Evolutionary conservation across 2,888 invertebrate species (phyloP).

Genomic region (Trissonchulus latispiculum): DNA sequence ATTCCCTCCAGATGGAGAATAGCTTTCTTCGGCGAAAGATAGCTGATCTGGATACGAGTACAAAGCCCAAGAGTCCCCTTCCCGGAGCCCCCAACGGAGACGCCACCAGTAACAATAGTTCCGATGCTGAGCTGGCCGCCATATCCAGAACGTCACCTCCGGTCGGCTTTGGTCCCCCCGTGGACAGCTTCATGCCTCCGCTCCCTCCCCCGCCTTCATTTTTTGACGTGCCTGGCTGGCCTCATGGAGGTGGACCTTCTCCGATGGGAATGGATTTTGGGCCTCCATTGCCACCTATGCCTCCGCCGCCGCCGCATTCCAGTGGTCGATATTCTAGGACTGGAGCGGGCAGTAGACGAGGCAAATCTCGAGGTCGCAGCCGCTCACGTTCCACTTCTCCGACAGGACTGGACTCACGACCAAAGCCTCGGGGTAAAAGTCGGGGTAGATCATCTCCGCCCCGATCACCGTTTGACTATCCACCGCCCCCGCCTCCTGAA

Average conservation of each 20-base stretch:
- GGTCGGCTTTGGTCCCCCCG: background rate
- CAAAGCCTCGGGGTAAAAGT: background rate
- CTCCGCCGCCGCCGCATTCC: background rate
- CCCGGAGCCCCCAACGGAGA: background rate
- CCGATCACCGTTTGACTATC: background rate
- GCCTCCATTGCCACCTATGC: conserved; percentile 3
- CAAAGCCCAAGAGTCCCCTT: too few relatives aligned
- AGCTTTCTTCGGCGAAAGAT: background rate
- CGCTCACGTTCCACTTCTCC: background rate
- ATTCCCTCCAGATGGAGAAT: background rate
- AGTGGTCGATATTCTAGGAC: background rate
- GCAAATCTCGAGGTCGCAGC: conserved; percentile 2
- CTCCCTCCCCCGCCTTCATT: background rate
- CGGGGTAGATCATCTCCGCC: background rate
- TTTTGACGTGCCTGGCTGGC: background rate
- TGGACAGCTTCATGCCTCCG: background rate
- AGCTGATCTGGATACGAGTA: background rate
- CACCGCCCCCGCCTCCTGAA: background rate
- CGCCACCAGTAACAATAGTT: conserved; percentile 9
- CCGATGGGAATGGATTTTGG: too few relatives aligned
- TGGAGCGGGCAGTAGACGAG: background rate
- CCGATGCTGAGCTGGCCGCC: conserved; percentile 17
- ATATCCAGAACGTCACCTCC: too few relatives aligned
- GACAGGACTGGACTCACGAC: background rate
- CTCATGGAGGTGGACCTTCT: too few relatives aligned